phyloP scores from a whole-genome alignment of 2,888 invertebrate genomes.

The Agelastica alni region DNA sequence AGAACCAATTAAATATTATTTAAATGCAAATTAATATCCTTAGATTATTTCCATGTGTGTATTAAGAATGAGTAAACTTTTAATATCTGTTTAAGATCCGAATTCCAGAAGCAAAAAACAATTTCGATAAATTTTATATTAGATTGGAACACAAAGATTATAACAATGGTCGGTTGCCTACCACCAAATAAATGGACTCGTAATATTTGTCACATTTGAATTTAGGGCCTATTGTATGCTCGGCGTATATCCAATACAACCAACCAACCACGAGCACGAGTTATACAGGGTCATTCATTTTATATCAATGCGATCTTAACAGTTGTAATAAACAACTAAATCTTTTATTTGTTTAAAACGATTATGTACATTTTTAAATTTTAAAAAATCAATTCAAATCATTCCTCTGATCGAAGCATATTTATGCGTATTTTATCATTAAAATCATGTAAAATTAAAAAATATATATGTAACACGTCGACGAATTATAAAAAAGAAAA shows the following conservation, averaged over 20 bases:
- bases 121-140: constrained; percentile 6
- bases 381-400: too few relatives aligned
- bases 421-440: too few relatives aligned
- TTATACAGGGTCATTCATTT: constrained; percentile 10
- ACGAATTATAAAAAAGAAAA: too few relatives aligned
- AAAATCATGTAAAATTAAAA: too few relatives aligned
- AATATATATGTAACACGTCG: too few relatives aligned
- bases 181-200: constrained; percentile 17
- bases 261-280: constrained; percentile 14
- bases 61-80: too few relatives aligned
- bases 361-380: too few relatives aligned
- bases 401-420: too few relatives aligned
- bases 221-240: constrained; percentile 18
- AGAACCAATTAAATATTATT: too few relatives aligned
- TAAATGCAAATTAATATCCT: too few relatives aligned
- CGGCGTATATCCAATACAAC: constrained; percentile 8
- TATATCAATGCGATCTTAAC: constrained; percentile 2
- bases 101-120: constrained; percentile 4
- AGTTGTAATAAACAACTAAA: constrained; percentile 3
- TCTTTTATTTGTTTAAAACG: too few relatives aligned
- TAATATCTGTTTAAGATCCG: not conserved
- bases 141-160: constrained; percentile 20
- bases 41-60: too few relatives aligned
- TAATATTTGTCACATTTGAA: constrained; percentile 15
- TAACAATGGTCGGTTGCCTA: constrained; percentile 14